Base-by-base conservation (phyloP, 2,797 vertebrate genomes). In the Etheostoma perlongum region DNA sequence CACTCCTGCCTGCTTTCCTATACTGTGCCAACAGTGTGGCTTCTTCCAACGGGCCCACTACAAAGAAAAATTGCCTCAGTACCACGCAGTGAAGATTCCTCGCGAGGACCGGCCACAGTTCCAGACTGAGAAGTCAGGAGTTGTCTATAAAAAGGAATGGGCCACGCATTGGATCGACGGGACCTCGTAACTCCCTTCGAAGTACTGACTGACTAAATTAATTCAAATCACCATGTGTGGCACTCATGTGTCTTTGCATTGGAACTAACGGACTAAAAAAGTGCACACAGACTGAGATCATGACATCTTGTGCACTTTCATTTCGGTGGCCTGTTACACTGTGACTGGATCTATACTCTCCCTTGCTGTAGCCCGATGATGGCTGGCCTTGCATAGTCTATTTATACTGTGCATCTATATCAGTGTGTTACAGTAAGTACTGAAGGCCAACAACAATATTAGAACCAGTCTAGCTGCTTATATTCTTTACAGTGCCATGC, bases 31-130 rank as follows among this genome's bases (percentile, higher is more conserved):
- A 71, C 78, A 99, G 98, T 94, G 97, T 90, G 97, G 98, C 51
- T 99, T 99, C 89, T 98, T 99, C 94, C 96, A 87, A 75, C 96
- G 97, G 42, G 95, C 94, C 0, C 95, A 94, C 66, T 92, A 95
- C 85, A 92, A 96, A 78, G 97, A 97, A 82, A 94, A 95, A 1
- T 91, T 98, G 84, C 97, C 98, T 62, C 97, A 96, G 88, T 95
- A 98, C 93, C 96, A 99, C 0, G 97, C 97, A 0, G 96, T 99
- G 74, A 97, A 97, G 95, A 98, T 99, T 89, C 97, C 95, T 0
- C 94, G 96, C 5, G 94, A 97, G 90, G 95, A 97, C 77, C 93
- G 97, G 44, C 96, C 95, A 70, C 96, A 96, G 89, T 96, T 96
- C 91, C 95, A 95, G 47, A 95, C 96, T 55, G 95, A 96, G 89